Evolutionary conservation across 2,113 vertebrate genomes (phyloP), one percentile per base, ranked within the genome.

Genomic region (Actenoides lindsayi): DNA sequence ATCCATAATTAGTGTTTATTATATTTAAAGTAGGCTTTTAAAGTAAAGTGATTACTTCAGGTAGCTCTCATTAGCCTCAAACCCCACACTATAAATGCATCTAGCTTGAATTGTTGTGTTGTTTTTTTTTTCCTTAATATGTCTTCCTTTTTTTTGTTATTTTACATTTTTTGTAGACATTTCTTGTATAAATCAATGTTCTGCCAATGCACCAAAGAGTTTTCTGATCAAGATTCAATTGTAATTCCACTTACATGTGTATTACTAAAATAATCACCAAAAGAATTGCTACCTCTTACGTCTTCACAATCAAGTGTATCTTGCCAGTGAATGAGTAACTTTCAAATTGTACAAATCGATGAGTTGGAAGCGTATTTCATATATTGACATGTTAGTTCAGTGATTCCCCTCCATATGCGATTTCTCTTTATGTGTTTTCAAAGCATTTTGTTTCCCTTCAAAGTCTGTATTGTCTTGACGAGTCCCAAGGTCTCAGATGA

Each of bases 161-260:
- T 76, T 86, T 73, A 7, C 25, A 10, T 37, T 71, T 30, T 83
- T 84, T 80, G 27, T 54, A 85, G 70, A 19, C 3, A 5, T 46
- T 87, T 92, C 37, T 94, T 8, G 5, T 44, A 65, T 63, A 89
- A 87, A 89, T 76, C 83, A 19, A 16, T 76, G 13, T 82, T 91
- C 81, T 94, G 37, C 77, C 91, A 85, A 83, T 80, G 51, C n/a
- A 37, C 25, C 67, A 83, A 71, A 84, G 63, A 67, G 74, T 95
- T 94, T 96, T 94, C 81, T 57, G 54, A 62, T 27, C 41, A 80
- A 73, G 42, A 84, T 91, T 95, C 65, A 87, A 70, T 59, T 87
- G n/a, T 85, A 80, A 76, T 76, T 13, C 37, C 71, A 85, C 87
- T 85, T 94, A 85, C 18, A n/a, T 83, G 64, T 39, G 56, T 48